Percentiles rank a stretch among this genome's conserved stretches.
Evolutionary conservation across 2,888 invertebrate genomes (phyloP).

Genomic region (Acleris sparsana): DNA sequence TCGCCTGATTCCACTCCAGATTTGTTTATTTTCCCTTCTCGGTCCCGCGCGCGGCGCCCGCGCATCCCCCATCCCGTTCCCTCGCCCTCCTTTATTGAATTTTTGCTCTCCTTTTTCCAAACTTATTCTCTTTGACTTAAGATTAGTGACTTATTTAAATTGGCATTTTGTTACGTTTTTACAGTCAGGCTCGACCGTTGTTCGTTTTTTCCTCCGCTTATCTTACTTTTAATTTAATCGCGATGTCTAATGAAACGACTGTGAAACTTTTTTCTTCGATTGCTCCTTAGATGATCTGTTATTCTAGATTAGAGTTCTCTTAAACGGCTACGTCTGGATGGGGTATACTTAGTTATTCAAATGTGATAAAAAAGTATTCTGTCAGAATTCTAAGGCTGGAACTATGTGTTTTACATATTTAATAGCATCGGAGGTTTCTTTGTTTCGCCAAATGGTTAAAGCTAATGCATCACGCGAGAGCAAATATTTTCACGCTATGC

Average conservation of each 20-base stretch:
- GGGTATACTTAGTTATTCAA: constrained; percentile 25
- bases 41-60: constrained; percentile 51
- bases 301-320: constrained; percentile 20
- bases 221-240: constrained; percentile 71
- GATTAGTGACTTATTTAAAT: constrained; percentile 82
- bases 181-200: constrained; percentile 56
- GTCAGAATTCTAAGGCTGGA: constrained; percentile 19
- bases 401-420: constrained; percentile 35
- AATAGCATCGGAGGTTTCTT: constrained; percentile 26
- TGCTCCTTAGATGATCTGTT: constrained; percentile 39
- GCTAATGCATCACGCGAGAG: constrained; percentile 33
- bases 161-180: constrained; percentile 79
- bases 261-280: constrained; percentile 41
- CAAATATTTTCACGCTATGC: constrained; percentile 34
- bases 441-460: constrained; percentile 28
- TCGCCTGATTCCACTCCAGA: constrained; percentile 77
- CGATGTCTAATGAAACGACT: constrained; percentile 57
- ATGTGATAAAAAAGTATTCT: constrained; percentile 11
- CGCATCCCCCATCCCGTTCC: constrained; percentile 57
- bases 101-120: constrained; percentile 76
- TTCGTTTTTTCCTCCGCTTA: constrained; percentile 56
- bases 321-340: neutral
- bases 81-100: constrained; percentile 76
- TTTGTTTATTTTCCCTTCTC: constrained; percentile 75
- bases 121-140: constrained; percentile 81